A percentile compares a stretch with the other conserved stretches of the same genome.
phyloP scores from a whole-genome alignment of 2,888 invertebrate genomes.

The Nemotelus pantherinus region DNA sequence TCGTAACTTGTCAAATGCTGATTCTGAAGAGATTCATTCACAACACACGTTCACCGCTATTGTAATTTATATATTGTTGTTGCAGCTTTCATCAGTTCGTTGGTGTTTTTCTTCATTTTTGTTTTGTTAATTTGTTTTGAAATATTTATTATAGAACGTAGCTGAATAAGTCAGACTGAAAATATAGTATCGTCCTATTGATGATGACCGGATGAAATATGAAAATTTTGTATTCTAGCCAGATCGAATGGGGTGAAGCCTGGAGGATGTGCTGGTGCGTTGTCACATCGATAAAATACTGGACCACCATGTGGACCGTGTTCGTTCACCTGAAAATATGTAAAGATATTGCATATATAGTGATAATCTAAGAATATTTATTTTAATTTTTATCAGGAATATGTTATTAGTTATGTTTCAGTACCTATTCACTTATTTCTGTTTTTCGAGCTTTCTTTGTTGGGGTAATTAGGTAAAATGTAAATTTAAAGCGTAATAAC shows the following conservation, averaged over 20 bases:
- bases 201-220: slow-evolving; percentile 60
- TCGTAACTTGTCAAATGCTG: neutral
- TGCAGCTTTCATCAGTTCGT: neutral
- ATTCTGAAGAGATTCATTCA: slow-evolving; percentile 25
- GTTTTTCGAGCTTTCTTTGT: too few species aligned
- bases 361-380: too few species aligned
- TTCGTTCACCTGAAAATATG: slow-evolving; percentile 60
- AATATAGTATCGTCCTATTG: slow-evolving; percentile 15
- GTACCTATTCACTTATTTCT: too few species aligned
- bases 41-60: neutral
- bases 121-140: slow-evolving; percentile 2
- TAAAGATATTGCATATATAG: neutral
- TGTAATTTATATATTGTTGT: neutral
- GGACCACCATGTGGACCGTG: slow-evolving; percentile 67
- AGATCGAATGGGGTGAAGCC: slow-evolving; percentile 83
- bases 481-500: too few species aligned
- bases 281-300: slow-evolving; percentile 60
- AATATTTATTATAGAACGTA: too few species aligned
- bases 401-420: too few species aligned
- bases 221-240: slow-evolving; percentile 76
- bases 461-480: too few species aligned
- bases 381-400: too few species aligned
- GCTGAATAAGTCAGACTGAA: too few species aligned
- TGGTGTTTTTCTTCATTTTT: slow-evolving; percentile 4
- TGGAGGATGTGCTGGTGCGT: slow-evolving; percentile 68